Conservation (phyloP, 1,140 invertebrate species). For the Ectropis grisescens region DNA sequence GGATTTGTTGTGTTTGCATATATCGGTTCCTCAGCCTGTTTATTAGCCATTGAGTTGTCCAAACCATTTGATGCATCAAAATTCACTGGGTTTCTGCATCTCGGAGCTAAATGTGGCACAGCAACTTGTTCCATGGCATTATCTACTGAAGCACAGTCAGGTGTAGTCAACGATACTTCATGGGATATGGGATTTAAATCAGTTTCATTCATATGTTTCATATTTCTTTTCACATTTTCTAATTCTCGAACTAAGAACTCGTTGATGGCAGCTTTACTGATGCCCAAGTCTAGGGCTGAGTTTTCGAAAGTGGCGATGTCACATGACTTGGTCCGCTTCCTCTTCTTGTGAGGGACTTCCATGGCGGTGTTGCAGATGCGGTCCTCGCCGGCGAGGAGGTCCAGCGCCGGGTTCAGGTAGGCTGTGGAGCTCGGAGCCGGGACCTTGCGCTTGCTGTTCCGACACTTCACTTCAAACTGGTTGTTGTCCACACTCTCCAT, state of each 20-base stretch:
- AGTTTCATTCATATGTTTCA: constrained; percentile 25
- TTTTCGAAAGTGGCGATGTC: constrained; percentile 59
- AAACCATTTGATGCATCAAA: too few species aligned
- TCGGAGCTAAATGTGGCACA: too few species aligned
- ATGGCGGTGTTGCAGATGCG: constrained; percentile 64
- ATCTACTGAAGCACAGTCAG: too few species aligned
- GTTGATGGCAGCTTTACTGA: constrained; percentile 46
- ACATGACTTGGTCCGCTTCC: constrained; percentile 45
- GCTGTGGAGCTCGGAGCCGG: constrained; percentile 44
- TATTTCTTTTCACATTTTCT: constrained; percentile 56
- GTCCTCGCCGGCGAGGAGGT: constrained; percentile 59
- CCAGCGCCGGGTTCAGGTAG: constrained; percentile 59
- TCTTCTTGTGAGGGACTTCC: constrained; percentile 59
- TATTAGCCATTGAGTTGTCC: background rate
- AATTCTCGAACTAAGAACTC: constrained; percentile 52
- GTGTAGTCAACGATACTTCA: too few species aligned
- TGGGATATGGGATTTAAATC: constrained; percentile 8
- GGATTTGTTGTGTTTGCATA: constrained; percentile 44
- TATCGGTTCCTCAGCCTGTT: constrained; percentile 25
- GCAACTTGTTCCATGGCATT: too few species aligned
- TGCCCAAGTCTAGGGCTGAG: constrained; percentile 50
- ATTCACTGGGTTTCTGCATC: too few species aligned
- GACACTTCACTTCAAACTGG: constrained; percentile 56
- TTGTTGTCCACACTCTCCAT: constrained; percentile 64
- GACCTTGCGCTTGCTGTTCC: constrained; percentile 47